Base-by-base conservation (phyloP, 2,113 vertebrate species). In the Pimephales promelas region DNA sequence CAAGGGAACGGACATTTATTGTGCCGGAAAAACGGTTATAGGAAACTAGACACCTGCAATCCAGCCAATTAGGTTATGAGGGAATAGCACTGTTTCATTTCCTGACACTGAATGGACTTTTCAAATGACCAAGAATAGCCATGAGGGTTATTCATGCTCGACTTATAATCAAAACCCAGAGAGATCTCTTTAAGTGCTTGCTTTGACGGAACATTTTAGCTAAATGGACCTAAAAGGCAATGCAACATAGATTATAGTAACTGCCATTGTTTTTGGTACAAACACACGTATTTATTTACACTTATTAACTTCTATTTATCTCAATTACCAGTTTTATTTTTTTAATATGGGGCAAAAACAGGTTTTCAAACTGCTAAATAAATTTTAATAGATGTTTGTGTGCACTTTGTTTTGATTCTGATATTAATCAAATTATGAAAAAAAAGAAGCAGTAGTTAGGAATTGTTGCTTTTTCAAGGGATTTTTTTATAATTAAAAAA, bases 21-120 rank as follows among this genome's bases (percentile, higher is more conserved):
- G 93, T 89, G 79, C 84, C 49, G 78, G 84, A 88, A 80, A 87
- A 87, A 92, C 90, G 87, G 91, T 90, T 85, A 92, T 89, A 88
- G 90, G 94, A 95, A 94, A 95, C 89, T 85, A 83, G 91, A 94
- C 86, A 91, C 90, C 92, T 87, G 64, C 82, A 76, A 54, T 81
- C 45, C 56, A 89, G 84, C 90, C 77, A 91, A 87, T 92, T 87
- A 89, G 85, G 83, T 78, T 84, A 83, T 73, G 54, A 81, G 49
- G 85, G 78, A 82, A 90, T 86, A 89, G 88, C 88, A 82, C 79
- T 43, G 85, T 82, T 83, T 79, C 49, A 87, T 93, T 92, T 92
- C 92, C 92, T 93, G 89, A 75, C 59, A 62, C 74, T 89, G 84
- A 91, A 90, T 86, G 73, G 85, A 75, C 86, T 84, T 83, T 84